phyloP scores from a whole-genome alignment of 2,888 invertebrate genomes.

The Orchesellides sinensis region DNA sequence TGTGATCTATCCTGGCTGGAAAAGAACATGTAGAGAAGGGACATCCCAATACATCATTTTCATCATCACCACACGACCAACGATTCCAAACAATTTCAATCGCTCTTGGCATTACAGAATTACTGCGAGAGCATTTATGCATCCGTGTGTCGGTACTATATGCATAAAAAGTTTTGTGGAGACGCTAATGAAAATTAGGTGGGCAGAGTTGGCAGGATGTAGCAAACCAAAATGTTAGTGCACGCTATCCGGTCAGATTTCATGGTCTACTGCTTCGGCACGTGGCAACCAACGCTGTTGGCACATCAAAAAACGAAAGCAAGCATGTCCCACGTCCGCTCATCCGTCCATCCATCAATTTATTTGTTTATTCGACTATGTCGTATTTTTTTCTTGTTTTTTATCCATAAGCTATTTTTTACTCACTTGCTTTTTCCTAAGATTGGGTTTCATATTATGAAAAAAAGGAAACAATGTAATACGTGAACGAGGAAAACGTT shows the following conservation, averaged over 20 bases:
- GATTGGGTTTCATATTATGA: too few relatives aligned
- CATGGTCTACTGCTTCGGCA: conserved; percentile 63
- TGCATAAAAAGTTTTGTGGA: conserved; percentile 18
- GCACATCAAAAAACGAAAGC: conserved; percentile 44
- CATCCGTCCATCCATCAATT: conserved; percentile 47
- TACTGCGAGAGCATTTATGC: background rate
- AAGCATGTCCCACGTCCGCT: conserved; percentile 56
- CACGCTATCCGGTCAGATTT: conserved; percentile 66
- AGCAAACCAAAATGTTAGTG: conserved; percentile 58
- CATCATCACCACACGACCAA: background rate
- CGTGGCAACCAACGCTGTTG: conserved; percentile 62
- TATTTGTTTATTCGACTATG: conserved; percentile 47
- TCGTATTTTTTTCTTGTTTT: conserved; percentile 21
- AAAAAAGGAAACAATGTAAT: too few relatives aligned
- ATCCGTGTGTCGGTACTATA: background rate
- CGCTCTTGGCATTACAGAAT: conserved; percentile 36
- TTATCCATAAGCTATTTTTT: conserved; percentile 4
- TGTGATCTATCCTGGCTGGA: background rate
- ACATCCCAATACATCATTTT: conserved; percentile 30
- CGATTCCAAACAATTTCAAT: conserved; percentile 31
- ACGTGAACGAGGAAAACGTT: too few relatives aligned
- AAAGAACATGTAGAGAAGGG: background rate
- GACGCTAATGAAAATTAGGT: conserved; percentile 64
- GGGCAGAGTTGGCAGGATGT: conserved; percentile 60
- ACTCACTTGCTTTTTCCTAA: background rate